Evolutionary conservation across 2,888 invertebrate genomes (phyloP), one percentile per base, ranked within the genome.

Genomic region (Entomobrya proxima): DNA sequence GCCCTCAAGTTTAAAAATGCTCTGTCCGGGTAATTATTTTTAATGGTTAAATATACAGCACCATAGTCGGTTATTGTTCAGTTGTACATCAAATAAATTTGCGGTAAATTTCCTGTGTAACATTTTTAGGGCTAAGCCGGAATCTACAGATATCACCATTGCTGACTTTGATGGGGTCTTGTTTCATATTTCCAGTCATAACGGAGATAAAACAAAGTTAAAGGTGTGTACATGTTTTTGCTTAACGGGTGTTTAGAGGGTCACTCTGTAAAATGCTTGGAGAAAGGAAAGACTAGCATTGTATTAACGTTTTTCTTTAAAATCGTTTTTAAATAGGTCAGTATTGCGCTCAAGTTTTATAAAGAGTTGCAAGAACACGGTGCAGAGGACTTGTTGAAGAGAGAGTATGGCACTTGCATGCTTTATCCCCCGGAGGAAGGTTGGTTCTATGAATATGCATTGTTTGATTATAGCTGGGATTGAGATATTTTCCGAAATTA

Each of bases 121-220:
- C 15, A 55, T 13, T 86, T 69, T 86, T 69, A 98, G 98, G 90
- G 95, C 96, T 92, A 98, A 98, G 94, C 96, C 96, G 89, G 98
- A 99, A 92, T 96, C 96, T 91, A 97, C 98, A 92, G 98, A 98
- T 93, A 96, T 98, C 91, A 95, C 94, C 90, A 95, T 98, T 92
- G 97, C 98, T 91, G 99, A 99, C 94, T 99, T 99, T 93, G 99
- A 99, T 94, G 99, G 99, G 91, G 99, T 98, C 88, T 93, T 99
- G 90, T 99, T 98, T 94, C 98, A 98, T 93, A 96, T 99, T 93
- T 98, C 98, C 88, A 99, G 98, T 94, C 94, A 97, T 91, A 96
- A 97, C 93, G 96, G 96, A 91, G 98, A 99, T 93, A 98, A 98
- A 94, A 96, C 96, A 91, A 98, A 98, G 95, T 95, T 99, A 93